Conservation (phyloP, 1,140 invertebrate species). For the Ridgeia piscesae region DNA sequence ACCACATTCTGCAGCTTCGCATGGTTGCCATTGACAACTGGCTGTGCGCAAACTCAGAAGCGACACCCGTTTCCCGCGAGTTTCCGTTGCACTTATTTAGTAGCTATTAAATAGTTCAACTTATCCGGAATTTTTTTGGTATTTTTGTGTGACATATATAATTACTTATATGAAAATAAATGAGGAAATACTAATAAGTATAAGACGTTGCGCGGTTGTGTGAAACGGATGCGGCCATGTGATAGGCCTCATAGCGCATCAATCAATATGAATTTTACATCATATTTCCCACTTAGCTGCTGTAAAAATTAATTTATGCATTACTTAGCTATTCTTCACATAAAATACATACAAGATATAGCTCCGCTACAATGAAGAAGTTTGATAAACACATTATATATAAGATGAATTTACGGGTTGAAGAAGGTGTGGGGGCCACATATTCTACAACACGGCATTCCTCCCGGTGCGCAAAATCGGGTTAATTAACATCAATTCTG, state of each 20-base stretch:
- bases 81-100: neutral
- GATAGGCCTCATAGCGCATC: neutral
- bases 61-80: neutral
- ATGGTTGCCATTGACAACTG: neutral
- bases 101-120: neutral
- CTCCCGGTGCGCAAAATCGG: neutral
- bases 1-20: neutral
- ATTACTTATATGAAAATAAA: neutral
- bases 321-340: neutral
- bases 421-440: neutral
- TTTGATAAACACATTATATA: neutral
- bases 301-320: neutral
- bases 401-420: neutral
- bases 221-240: neutral
- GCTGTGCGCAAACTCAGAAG: neutral
- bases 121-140: neutral
- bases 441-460: neutral
- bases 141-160: neutral
- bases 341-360: neutral
- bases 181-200: neutral
- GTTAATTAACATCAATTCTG: constrained; percentile 6
- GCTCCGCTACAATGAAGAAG: neutral
- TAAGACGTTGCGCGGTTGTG: neutral
- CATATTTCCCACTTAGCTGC: neutral
- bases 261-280: neutral